phyloP scores from a whole-genome alignment of 2,113 vertebrate species.

The Rynchops niger region DNA sequence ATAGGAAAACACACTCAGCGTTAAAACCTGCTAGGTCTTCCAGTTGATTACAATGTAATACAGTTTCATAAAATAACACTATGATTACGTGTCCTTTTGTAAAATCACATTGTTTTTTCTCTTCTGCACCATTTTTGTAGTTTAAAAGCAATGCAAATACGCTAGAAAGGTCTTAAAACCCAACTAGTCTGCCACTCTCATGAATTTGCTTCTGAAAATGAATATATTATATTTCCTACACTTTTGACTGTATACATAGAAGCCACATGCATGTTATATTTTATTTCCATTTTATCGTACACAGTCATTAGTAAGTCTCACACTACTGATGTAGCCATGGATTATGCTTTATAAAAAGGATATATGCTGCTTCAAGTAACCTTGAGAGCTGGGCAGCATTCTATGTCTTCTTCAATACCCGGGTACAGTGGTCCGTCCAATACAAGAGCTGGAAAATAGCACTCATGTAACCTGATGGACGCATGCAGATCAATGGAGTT shows the following conservation, averaged over 20 bases:
- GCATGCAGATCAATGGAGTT: not conserved
- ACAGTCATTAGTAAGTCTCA: conserved; percentile 16
- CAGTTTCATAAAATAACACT: not conserved
- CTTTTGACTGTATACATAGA: not conserved
- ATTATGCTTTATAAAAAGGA: conserved; percentile 14
- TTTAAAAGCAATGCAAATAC: conserved; percentile 4
- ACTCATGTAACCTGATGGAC: not conserved
- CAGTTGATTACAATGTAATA: not conserved
- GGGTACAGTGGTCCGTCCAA: not conserved
- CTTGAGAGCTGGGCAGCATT: not conserved
- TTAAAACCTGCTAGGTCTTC: conserved; percentile 10
- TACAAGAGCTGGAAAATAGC: not conserved
- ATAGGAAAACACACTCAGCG: not conserved
- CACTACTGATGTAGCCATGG: not conserved
- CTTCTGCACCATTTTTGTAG: not conserved
- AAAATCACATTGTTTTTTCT: not conserved
- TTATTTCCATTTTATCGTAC: conserved; percentile 16
- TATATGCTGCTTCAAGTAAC: not conserved
- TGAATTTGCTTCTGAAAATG: conserved; percentile 44
- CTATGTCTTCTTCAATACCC: not conserved
- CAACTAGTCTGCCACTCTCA: not conserved
- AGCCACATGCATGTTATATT: not conserved
- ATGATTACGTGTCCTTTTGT: not conserved
- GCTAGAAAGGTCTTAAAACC: not conserved
- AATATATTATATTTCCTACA: conserved; percentile 14